Conservation (phyloP, 2,113 vertebrate species). For the Apodemus speciosus region DNA sequence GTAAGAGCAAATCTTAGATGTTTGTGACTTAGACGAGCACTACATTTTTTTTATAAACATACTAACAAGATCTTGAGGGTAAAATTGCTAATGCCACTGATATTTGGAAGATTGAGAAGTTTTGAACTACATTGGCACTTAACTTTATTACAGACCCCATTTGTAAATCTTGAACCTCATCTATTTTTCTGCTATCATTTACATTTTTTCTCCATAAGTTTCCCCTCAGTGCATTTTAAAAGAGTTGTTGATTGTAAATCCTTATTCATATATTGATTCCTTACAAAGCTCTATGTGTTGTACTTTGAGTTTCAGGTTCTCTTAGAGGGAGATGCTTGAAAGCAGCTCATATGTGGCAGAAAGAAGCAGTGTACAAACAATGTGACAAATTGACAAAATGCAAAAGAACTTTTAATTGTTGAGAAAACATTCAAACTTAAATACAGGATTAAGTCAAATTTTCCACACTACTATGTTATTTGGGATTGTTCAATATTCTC, state of each 20-base stretch:
- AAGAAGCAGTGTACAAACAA: neutral
- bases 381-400: neutral
- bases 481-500: neutral
- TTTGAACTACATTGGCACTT: neutral
- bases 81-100: neutral
- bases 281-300: neutral
- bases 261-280: neutral
- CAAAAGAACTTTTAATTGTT: neutral
- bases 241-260: neutral
- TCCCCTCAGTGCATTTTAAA: neutral
- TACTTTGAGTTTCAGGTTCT: neutral
- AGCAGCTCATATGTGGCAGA: neutral
- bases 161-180: neutral
- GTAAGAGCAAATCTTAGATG: neutral
- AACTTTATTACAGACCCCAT: neutral
- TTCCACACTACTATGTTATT: neutral
- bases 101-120: neutral
- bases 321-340: neutral
- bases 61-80: constrained; percentile 45
- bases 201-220: neutral
- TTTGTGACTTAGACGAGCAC: neutral
- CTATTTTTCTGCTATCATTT: constrained; percentile 22
- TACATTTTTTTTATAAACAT: constrained; percentile 44
- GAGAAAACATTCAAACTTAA: neutral
- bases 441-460: neutral